Conservation (phyloP, 2,797 vertebrate genomes). For the Clamator glandarius region DNA sequence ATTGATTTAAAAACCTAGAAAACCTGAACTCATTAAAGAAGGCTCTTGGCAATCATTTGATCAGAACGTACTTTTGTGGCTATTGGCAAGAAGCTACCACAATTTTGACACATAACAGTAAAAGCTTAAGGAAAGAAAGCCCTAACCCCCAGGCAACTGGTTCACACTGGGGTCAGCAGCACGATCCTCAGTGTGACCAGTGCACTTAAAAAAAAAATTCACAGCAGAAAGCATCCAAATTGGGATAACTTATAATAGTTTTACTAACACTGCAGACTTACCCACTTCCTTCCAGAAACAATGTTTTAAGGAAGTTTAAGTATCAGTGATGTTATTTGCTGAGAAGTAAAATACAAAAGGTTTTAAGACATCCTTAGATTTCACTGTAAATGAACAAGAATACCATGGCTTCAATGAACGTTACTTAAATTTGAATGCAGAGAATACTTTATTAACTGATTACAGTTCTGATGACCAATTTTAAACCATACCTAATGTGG, state of each 20-base stretch:
- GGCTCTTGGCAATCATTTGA: background rate
- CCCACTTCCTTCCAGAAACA: background rate
- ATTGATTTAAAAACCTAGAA: background rate
- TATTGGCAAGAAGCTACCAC: background rate
- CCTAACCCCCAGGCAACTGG: background rate
- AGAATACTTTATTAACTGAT: conserved; percentile 85
- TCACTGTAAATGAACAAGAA: background rate
- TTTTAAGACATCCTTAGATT: background rate
- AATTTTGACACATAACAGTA: background rate
- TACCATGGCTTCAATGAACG: conserved; percentile 40
- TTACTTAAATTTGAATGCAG: conserved; percentile 77
- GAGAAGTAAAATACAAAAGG: background rate
- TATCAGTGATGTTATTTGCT: background rate
- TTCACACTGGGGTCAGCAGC: background rate
- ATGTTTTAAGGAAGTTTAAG: background rate
- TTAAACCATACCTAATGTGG: conserved; percentile 69
- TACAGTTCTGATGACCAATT: conserved; percentile 76
- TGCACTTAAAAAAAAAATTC: background rate
- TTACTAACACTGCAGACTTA: background rate
- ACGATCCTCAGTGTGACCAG: background rate
- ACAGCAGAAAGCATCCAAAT: background rate
- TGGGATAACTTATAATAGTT: background rate
- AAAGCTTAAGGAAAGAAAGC: background rate
- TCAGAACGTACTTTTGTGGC: background rate
- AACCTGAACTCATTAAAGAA: background rate